Percentiles rank a stretch among this genome's conserved stretches.
These are phyloP conservation scores for Stenurella melanura DNA, from an alignment of 2,888 invertebrate species.

Conservation along the genomic window DNA sequence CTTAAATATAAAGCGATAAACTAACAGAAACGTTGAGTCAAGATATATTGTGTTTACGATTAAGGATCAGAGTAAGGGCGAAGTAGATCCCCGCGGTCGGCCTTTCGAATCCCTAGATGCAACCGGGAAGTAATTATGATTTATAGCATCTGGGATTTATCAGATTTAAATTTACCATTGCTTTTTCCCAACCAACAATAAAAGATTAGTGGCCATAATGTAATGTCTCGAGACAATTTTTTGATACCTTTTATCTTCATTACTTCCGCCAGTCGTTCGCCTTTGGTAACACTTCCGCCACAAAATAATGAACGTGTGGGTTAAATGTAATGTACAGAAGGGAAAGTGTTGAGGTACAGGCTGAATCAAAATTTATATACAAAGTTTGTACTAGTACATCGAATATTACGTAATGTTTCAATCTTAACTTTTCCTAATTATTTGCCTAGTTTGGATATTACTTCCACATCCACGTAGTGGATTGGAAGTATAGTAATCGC, in stretches of 20 bases:
- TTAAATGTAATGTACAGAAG: neutral
- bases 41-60: conserved; percentile 19
- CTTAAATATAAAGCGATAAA: conserved; percentile 1
- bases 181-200: conserved; percentile 15
- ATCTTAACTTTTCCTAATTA: too few relatives aligned
- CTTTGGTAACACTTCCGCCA: neutral
- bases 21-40: conserved; percentile 1
- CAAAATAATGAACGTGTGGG: neutral
- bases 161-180: conserved; percentile 40
- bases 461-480: too few relatives aligned
- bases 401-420: too few relatives aligned
- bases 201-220: conserved; percentile 28
- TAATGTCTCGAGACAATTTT: neutral
- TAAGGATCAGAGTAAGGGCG: conserved; percentile 8
- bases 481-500: too few relatives aligned
- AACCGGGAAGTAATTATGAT: conserved; percentile 38
- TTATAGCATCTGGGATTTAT: conserved; percentile 39
- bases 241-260: conserved; percentile 18
- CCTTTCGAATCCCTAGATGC: conserved; percentile 2
- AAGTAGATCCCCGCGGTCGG: conserved; percentile 6
- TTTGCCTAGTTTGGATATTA: too few relatives aligned
- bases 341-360: neutral
- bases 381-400: too few relatives aligned
- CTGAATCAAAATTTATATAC: neutral
- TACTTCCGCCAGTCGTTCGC: conserved; percentile 5